phyloP scores from a whole-genome alignment of 92 coral and sea anemone species.

The Paramuricea clavata region DNA sequence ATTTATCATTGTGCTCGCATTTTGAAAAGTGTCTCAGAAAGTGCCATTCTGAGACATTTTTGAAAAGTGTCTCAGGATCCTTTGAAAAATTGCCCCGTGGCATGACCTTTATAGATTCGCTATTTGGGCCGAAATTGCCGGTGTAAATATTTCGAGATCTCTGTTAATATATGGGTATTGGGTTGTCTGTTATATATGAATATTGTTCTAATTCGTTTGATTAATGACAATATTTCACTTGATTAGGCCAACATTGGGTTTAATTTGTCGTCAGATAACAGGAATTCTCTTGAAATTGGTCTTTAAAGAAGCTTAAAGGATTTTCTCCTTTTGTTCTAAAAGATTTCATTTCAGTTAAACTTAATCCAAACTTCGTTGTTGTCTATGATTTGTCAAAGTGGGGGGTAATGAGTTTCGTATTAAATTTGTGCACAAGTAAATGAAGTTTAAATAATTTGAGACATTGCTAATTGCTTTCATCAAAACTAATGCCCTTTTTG shows the following conservation, averaged over 20 bases:
- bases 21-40: no score
- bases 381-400: background rate
- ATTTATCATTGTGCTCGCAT: no score
- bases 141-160: no score
- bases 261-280: background rate
- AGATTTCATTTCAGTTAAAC: background rate
- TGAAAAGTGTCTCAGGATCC: no score
- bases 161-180: no score
- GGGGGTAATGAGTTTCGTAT: conserved; percentile 3
- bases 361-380: background rate
- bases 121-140: no score
- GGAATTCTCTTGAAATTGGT: background rate
- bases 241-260: background rate
- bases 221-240: background rate
- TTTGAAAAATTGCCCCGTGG: no score
- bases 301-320: conserved; percentile 9
- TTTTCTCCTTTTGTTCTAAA: background rate
- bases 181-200: no score
- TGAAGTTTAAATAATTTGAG: background rate
- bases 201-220: no score
- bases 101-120: no score
- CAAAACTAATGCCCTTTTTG: background rate
- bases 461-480: background rate
- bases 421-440: background rate
- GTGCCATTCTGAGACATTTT: no score